Conservation (phyloP, 2,113 vertebrate species). For the Shinisaurus crocodilurus region DNA sequence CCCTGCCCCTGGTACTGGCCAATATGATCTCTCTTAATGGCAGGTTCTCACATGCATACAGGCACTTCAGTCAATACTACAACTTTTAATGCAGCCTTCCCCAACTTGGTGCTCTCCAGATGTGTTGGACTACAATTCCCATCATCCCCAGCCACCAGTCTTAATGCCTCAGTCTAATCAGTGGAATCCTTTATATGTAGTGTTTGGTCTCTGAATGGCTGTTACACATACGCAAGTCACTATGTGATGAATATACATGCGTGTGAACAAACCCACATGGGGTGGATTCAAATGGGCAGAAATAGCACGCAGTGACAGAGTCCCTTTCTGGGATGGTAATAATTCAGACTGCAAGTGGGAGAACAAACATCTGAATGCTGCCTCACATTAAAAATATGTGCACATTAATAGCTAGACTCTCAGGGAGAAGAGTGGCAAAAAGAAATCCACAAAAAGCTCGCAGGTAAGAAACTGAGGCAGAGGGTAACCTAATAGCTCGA, state of each 20-base stretch:
- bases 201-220: background rate
- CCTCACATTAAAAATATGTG: background rate
- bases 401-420: background rate
- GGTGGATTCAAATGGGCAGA: background rate
- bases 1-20: background rate
- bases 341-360: background rate
- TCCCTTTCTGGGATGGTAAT: background rate
- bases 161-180: background rate
- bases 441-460: background rate
- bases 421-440: background rate
- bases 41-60: background rate
- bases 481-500: background rate
- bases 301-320: background rate
- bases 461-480: background rate
- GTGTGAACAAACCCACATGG: background rate
- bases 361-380: background rate
- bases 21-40: background rate
- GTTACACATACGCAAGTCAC: background rate
- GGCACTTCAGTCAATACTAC: background rate
- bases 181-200: background rate
- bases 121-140: background rate
- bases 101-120: no score
- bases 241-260: background rate
- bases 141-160: background rate
- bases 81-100: no score